Conservation (phyloP, 2,797 vertebrate species). For the Chrysocyon brachyurus region DNA sequence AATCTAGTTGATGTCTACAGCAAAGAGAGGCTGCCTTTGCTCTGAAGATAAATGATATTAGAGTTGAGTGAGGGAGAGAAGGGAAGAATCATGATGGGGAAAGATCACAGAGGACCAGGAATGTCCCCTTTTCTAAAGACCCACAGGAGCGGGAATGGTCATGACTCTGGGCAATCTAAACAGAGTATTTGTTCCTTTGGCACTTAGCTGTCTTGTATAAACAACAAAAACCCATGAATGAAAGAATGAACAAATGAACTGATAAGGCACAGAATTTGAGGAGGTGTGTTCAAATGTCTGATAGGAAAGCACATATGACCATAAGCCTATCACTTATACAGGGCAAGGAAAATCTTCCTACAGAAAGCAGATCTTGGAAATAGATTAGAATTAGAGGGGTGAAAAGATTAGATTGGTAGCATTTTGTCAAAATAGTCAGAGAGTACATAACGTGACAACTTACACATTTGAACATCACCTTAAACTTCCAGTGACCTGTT, state of each 20-base stretch:
- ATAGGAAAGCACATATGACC: background rate
- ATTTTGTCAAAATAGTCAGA: background rate
- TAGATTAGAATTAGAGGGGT: background rate
- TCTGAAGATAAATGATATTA: slow-evolving; percentile 39
- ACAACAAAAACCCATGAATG: background rate
- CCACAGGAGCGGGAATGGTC: background rate
- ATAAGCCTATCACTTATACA: background rate
- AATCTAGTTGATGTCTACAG: background rate
- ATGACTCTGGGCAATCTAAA: background rate
- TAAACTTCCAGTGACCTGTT: background rate
- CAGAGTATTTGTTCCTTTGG: background rate
- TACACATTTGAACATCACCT: background rate
- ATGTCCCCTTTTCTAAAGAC: background rate
- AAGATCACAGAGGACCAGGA: background rate
- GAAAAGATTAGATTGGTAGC: background rate
- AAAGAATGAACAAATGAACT: background rate
- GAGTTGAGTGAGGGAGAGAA: background rate
- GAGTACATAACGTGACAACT: background rate
- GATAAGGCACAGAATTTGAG: background rate
- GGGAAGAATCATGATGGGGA: background rate
- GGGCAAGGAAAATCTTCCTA: background rate
- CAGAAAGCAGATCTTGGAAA: background rate
- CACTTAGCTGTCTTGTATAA: background rate
- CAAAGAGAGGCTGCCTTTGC: background rate
- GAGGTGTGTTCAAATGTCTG: background rate